Evolutionary conservation across 2,113 vertebrate species (phyloP).

Genomic region (Hucho hucho): DNA sequence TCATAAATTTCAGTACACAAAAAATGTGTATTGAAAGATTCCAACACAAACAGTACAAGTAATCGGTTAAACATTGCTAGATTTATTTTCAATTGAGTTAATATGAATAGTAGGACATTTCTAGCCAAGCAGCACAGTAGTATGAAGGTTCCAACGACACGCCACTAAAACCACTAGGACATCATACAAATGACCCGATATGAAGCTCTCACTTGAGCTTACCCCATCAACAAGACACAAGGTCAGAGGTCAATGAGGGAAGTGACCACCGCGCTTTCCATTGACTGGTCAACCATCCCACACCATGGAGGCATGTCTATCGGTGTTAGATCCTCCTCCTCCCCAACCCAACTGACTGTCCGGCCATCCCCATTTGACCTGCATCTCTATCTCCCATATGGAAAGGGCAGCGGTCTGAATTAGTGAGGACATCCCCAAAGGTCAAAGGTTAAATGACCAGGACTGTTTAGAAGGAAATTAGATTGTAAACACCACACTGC

Average conservation of each 20-base stretch:
- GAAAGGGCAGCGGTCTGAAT: conserved; percentile 31
- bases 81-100: no score
- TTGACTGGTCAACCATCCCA: conserved; percentile 35
- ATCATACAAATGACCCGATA: background rate
- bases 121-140: no score
- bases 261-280: conserved; percentile 11
- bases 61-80: no score
- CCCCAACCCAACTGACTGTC: conserved; percentile 14
- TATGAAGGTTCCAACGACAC: no score
- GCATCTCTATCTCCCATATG: conserved; percentile 48
- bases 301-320: no score
- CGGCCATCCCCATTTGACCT: conserved; percentile 55
- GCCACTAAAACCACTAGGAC: background rate
- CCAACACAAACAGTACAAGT: no score
- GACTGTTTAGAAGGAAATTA: conserved; percentile 60
- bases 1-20: background rate
- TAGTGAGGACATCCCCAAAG: conserved; percentile 31
- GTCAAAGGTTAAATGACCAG: conserved; percentile 31
- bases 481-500: conserved; percentile 38
- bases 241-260: background rate
- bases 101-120: no score
- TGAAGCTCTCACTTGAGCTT: background rate
- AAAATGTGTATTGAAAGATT: background rate
- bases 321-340: no score
- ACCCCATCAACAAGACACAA: background rate